phyloP scores from a whole-genome alignment of 2,113 vertebrate genomes.

The Pelodiscus sinensis region DNA sequence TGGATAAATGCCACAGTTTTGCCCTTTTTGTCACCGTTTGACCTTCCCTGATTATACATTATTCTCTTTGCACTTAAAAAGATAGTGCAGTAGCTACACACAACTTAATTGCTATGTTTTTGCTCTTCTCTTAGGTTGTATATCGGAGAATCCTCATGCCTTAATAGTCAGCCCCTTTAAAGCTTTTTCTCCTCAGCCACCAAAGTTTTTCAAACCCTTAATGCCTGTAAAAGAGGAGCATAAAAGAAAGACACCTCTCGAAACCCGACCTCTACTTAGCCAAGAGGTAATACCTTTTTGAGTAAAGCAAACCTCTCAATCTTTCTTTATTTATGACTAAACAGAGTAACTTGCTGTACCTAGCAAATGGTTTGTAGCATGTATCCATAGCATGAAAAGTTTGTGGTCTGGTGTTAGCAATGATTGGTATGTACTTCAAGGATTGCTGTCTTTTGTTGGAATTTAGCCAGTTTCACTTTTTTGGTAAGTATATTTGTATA shows the following conservation, averaged over 20 bases:
- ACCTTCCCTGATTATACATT: neutral
- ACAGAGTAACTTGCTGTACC: neutral
- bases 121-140: conserved; percentile 71
- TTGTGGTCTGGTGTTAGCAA: neutral
- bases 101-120: neutral
- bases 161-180: conserved; percentile 92
- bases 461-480: neutral
- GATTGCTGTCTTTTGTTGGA: neutral
- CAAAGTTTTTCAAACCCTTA: conserved; percentile 96
- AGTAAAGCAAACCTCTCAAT: neutral
- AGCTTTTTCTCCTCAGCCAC: conserved; percentile 92
- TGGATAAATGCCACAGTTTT: neutral
- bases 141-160: conserved; percentile 85
- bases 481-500: conserved; percentile 16
- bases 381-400: neutral
- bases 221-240: conserved; percentile 95
- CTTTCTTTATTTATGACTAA: neutral
- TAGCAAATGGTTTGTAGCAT: neutral
- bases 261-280: conserved; percentile 91
- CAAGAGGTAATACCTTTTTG: conserved; percentile 85
- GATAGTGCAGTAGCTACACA: neutral
- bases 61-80: neutral
- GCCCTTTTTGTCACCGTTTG: neutral
- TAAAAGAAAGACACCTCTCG: conserved; percentile 86
- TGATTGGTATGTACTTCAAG: neutral